phyloP scores from a whole-genome alignment of 2,797 vertebrate species.

The Carduelis carduelis region DNA sequence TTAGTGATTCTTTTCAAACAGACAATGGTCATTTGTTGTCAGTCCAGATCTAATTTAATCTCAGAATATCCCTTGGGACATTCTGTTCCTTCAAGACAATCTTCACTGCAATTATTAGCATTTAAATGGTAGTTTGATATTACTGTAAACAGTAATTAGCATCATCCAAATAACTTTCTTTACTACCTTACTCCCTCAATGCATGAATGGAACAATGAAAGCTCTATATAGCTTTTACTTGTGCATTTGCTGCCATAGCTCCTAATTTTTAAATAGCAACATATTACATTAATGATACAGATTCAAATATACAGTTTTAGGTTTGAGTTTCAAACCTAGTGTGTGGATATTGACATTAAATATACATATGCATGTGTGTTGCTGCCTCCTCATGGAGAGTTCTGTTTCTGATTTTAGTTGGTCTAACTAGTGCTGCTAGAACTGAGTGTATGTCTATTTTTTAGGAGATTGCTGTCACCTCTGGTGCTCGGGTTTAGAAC shows the following conservation, averaged over 20 bases:
- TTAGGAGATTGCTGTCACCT: not conserved
- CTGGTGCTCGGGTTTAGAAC: not conserved
- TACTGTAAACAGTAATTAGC: slow-evolving; percentile 20
- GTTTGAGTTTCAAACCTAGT: not conserved
- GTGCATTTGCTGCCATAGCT: not conserved
- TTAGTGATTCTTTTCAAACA: slow-evolving; percentile 20
- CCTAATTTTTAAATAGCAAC: not conserved
- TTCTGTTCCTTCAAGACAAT: slow-evolving; percentile 4
- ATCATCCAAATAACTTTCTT: not conserved
- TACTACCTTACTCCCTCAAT: not conserved
- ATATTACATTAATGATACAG: not conserved
- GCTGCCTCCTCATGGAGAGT: not conserved
- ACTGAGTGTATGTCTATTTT: not conserved
- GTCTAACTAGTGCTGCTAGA: not conserved
- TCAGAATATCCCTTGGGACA: not conserved
- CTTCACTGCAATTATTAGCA: slow-evolving; percentile 26
- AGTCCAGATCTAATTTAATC: not conserved
- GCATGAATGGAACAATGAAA: slow-evolving; percentile 5
- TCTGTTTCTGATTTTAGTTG: not conserved
- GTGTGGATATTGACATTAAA: not conserved
- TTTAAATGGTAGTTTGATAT: slow-evolving; percentile 42
- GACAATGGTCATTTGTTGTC: not conserved
- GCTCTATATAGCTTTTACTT: not conserved
- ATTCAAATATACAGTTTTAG: not conserved
- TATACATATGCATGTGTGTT: not conserved